Percentiles rank a stretch among this genome's conserved stretches.
Evolutionary conservation across 2,888 invertebrate species (phyloP).

Genomic region (Chorisops tibialis): DNA sequence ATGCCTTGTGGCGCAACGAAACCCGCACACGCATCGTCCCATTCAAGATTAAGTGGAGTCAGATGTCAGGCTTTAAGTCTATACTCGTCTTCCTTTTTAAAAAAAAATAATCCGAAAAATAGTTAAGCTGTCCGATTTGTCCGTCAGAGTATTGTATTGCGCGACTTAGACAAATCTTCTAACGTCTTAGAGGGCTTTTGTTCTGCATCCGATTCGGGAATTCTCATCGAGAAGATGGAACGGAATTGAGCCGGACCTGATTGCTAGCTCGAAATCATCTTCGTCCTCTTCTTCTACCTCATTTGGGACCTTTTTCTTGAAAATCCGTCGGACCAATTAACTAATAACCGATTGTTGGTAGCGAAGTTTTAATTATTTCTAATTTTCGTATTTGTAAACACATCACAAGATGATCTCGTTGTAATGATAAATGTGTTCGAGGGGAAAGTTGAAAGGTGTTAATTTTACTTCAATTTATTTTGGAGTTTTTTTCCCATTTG

Average conservation of each 20-base stretch:
- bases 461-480: constrained; percentile 26
- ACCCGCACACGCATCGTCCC: not conserved
- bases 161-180: not conserved
- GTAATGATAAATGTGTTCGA: constrained; percentile 29
- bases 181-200: not conserved
- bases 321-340: too few relatives aligned
- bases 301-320: too few relatives aligned
- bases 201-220: not conserved
- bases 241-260: not conserved
- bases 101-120: too few relatives aligned
- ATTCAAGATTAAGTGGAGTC: not conserved
- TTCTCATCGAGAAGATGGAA: too few relatives aligned
- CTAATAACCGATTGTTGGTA: too few relatives aligned
- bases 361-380: not conserved
- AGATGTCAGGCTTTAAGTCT: constrained; percentile 1
- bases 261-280: not conserved
- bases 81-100: too few relatives aligned
- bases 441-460: constrained; percentile 32
- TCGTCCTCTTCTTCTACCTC: too few relatives aligned
- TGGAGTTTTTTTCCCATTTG: not conserved
- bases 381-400: not conserved
- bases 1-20: not conserved
- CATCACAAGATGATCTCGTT: not conserved
- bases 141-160: not conserved
- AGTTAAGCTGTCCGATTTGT: too few relatives aligned